Evolutionary conservation across 2,888 invertebrate species (phyloP), one percentile per base, ranked within the genome.

Genomic region (Mythimna lalbum): DNA sequence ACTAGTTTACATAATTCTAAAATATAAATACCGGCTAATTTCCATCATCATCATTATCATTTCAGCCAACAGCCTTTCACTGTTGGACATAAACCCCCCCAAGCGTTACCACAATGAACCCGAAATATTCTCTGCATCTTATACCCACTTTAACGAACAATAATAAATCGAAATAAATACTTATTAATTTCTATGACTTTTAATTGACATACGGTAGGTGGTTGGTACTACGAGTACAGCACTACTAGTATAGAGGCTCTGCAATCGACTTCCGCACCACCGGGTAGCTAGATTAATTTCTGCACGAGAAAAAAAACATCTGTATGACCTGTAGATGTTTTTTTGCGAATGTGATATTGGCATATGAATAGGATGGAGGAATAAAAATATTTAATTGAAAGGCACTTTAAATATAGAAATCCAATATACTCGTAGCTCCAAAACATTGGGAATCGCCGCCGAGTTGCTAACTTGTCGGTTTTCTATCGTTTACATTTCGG

Each of bases 151-250:
- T 9, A 36, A 36, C 9, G 1, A 10, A 3, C 10, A 36, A 36
- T 36, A 36, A 36, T 36, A 36, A 36, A 36, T 12, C 36, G 36
- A 10, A 36, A 36, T 3, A 10, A 9, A 19, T 36, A 19, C 47
- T 5, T 19, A 36, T 21, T 50, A 43, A 68, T 4, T n/a, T 17
- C 19, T 27, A 9, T n/a, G 9, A 23, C 6, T 76, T 12, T 57
- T 53, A 57, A 76, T 76, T 76, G 59, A 39, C 50, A 9, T 36
- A 33, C 49, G n/a, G 33, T n/a, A n/a, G n/a, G n/a, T 33, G 49
- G 63, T 63, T 23, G 63, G 14, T 9, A 23, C 23, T n/a, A n/a
- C 27, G 0, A 27, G 4, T 47, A 23, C 19, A 33, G 31, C 17
- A 23, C 10, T 10, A 19, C 27, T 36, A 14, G 0, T 21, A 43